phyloP scores from a whole-genome alignment of 2,113 vertebrate genomes.

The Podarcis raffonei region DNA sequence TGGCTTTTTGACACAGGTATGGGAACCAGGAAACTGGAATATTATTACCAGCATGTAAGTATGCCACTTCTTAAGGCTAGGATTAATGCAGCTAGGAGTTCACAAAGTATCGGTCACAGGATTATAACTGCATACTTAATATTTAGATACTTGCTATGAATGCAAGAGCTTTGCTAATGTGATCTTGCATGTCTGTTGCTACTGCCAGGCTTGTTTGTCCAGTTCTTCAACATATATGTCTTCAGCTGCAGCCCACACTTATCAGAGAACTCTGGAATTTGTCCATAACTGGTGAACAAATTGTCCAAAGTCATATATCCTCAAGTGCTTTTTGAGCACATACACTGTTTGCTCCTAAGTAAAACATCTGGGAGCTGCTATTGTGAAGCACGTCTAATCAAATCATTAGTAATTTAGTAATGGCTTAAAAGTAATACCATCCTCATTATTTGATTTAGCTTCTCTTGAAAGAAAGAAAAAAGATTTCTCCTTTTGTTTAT shows the following conservation, averaged over 20 bases:
- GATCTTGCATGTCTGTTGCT: slow-evolving; percentile 46
- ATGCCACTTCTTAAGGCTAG: slow-evolving; percentile 56
- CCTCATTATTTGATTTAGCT: no score
- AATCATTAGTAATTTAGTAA: slow-evolving; percentile 9
- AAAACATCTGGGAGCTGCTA: neutral
- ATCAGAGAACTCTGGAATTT: neutral
- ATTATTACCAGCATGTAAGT: slow-evolving; percentile 57
- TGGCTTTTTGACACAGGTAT: slow-evolving; percentile 58
- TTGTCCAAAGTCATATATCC: neutral
- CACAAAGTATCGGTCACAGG: slow-evolving; percentile 47
- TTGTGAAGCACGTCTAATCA: neutral
- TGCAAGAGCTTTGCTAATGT: slow-evolving; percentile 34
- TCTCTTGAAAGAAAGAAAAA: no score
- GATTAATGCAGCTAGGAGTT: slow-evolving; percentile 48
- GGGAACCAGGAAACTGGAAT: slow-evolving; percentile 52
- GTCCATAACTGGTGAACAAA: neutral
- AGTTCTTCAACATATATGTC: slow-evolving; percentile 51
- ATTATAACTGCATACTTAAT: slow-evolving; percentile 55
- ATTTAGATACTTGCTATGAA: slow-evolving; percentile 49
- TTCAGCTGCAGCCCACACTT: neutral
- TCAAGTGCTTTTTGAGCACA: slow-evolving; percentile 33
- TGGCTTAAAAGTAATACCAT: slow-evolving; percentile 25
- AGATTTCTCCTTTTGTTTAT: no score
- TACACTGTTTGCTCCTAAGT: slow-evolving; percentile 29
- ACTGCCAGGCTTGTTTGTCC: slow-evolving; percentile 22